Percentiles rank a stretch among this genome's conserved stretches.
phyloP scores from a whole-genome alignment of 2,888 invertebrate species.

The Atrina japonica region DNA sequence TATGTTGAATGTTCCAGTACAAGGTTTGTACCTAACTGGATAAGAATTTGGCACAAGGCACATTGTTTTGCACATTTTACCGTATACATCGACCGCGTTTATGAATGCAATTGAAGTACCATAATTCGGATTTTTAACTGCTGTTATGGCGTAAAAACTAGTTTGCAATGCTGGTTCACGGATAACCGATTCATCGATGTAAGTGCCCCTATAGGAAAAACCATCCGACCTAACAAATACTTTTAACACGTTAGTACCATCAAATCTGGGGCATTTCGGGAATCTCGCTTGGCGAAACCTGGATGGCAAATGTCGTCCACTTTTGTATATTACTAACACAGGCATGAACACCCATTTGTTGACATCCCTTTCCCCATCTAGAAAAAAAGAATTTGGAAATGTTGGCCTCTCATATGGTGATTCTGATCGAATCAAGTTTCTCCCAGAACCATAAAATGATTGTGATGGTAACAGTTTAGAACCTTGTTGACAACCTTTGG shows the following conservation, averaged over 20 bases:
- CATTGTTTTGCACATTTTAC: constrained; percentile 7
- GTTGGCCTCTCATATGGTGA: no score
- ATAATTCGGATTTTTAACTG: constrained; percentile 7
- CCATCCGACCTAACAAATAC: constrained; percentile 20
- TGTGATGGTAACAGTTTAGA: no score
- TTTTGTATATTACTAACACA: background rate
- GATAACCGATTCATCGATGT: background rate
- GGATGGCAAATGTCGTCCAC: background rate
- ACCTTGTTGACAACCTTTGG: no score
- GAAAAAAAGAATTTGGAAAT: constrained; percentile 1
- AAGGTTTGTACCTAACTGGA: constrained; percentile 3
- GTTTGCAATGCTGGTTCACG: background rate
- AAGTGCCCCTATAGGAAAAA: constrained; percentile 10
- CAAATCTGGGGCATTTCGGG: background rate
- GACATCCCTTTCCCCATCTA: constrained; percentile 4
- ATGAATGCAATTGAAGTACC: background rate
- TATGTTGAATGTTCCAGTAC: constrained; percentile 3
- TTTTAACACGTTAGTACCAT: background rate
- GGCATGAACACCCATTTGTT: constrained; percentile 16
- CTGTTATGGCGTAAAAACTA: background rate
- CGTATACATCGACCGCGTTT: constrained; percentile 9
- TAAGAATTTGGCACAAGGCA: background rate
- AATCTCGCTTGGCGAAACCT: background rate
- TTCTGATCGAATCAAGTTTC: no score
- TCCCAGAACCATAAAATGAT: no score